Base-by-base conservation (phyloP, 2,113 vertebrate species). In the Shinisaurus crocodilurus region DNA sequence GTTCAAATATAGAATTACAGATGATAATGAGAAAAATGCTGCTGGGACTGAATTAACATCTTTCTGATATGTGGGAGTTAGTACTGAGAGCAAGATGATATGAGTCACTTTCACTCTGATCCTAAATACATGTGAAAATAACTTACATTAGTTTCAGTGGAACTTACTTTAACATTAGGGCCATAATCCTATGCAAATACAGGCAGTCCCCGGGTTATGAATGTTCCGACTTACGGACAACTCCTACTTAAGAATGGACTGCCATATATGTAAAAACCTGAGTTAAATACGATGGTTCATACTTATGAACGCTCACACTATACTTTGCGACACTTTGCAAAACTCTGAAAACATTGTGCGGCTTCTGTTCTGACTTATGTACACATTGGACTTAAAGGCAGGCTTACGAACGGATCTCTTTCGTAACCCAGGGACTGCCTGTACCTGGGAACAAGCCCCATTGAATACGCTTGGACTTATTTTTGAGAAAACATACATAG, bases 1-100 rank as follows among this genome's bases (percentile, higher is more conserved):
- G 92, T 89, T 91, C 65, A 90, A 85, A 90, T 94, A 88, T 95
- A 91, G 1, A 20, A 91, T 96, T 95, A 85, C 92, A 90, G 77
- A 72, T 90, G 84, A 91, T 92, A 95, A 82, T 91, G 94, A 95
- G 95, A 75, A 50, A 94, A 88, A 79, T 91, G 87, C 63, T 85
- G 50, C 43, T 91, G 90, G 89, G 83, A 91, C 87, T 92, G 92
- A 95, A 91, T 94, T 87, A 92, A 86, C 92, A 85, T 89, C 74
- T 90, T 93, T 91, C 90, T 92, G 91, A 92, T 92, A 93, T 87
- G 80, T 16, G 95, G 93, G 82, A 92, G 76, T 82, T 87, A 80
- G 70, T 83, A 79, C 50, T 40, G 74, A 88, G 74, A 65, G 16
- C 79, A 89, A 85, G 88, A 77, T 32, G 57, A 89, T 77, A 85